Evolutionary conservation across 2,113 vertebrate genomes (phyloP), one percentile per base, ranked within the genome.

Genomic region (Catagonus wagneri): DNA sequence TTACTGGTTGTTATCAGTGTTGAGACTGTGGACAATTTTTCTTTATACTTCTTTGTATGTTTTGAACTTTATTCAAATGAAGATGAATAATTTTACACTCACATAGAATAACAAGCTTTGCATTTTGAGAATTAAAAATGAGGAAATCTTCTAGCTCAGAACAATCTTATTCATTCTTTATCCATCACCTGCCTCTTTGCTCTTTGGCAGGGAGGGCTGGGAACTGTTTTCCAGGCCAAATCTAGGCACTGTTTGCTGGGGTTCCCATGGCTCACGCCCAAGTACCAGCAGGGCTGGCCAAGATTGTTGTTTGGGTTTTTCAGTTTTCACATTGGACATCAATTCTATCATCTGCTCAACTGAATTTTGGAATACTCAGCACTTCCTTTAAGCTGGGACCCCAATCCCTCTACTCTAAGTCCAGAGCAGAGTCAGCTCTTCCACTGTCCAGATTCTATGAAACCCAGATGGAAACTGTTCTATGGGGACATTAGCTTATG

Each of bases 11-110:
- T 68, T 29, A 78, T 88, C 44, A 6, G 34, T 52, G 6, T 17
- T 61, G 20, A 92, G 22, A 50, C 12, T 1, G 0, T 83, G 25
- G 50, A 39, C n/a, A 2, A 11, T 34, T 61, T 23, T 44, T 68
- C 39, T 93, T 54, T 14, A 25, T 34, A 58, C 13, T 32, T 81
- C 60, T 88, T 78, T 39, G 22, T 61, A 66, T 65, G 39, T 54
- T 96, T 44, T 96, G 65, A 68, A 72, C 13, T 91, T 93, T 50
- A 65, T 83, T 95, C 66, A 90, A 86, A 52, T 63, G 65, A 81
- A 72, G 75, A 85, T 36, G 52, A 75, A 23, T 74, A 50, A 60
- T 44, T 87, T 90, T 91, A 87, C 16, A 89, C 8, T 92, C 27
- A 58, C 58, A 54, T 87, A 50, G 68, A 75, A 66, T 69, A 52